Percentiles rank a stretch among this genome's conserved stretches.
Evolutionary conservation across 2,113 vertebrate genomes (phyloP).

Genomic region (Balaenoptera acutorostrata): DNA sequence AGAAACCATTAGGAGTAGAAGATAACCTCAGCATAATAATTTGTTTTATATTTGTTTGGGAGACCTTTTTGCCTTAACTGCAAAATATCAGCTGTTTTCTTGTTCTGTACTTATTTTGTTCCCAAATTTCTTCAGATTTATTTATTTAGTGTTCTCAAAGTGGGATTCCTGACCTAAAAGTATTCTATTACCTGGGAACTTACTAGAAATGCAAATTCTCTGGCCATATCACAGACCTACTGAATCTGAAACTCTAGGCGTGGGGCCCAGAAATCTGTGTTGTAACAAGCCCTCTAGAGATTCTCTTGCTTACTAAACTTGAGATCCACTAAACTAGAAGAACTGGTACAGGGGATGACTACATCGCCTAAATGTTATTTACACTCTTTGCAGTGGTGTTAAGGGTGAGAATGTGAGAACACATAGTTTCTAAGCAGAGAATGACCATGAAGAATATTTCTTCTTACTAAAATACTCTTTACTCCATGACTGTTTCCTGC

Average conservation of each 20-base stretch:
- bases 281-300: background rate
- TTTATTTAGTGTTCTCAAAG: background rate
- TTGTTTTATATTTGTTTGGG: background rate
- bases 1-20: background rate
- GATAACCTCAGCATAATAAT: background rate
- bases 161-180: background rate
- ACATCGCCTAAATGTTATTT: background rate
- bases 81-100: background rate
- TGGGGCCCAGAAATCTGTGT: background rate
- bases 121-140: background rate
- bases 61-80: background rate
- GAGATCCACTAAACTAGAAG: background rate
- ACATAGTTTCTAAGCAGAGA: background rate
- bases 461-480: background rate
- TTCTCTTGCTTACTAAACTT: background rate
- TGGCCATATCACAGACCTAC: background rate
- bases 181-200: background rate
- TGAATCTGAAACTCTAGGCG: background rate
- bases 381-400: background rate
- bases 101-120: background rate
- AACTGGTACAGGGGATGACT: background rate
- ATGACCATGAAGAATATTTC: background rate
- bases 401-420: background rate
- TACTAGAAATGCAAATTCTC: background rate
- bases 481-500: background rate